phyloP scores from a whole-genome alignment of 35 echinoderm and acorn worm species.

The Lytechinus pictus region DNA sequence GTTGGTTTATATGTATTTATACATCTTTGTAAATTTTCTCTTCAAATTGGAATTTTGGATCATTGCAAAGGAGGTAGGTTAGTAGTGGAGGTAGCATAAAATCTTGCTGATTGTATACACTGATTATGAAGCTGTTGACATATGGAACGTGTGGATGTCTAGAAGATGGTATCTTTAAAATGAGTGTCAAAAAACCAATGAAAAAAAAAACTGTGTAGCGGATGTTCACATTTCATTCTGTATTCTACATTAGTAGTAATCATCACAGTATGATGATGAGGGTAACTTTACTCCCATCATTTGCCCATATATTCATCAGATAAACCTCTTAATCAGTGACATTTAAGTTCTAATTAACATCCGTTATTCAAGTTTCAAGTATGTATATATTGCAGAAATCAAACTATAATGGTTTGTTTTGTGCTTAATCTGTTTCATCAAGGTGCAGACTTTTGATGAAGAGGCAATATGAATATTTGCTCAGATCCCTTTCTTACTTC shows the following conservation, averaged over 20 bases:
- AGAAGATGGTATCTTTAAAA: background rate
- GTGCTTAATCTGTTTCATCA: background rate
- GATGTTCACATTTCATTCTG: background rate
- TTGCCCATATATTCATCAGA: background rate
- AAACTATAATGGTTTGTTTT: background rate
- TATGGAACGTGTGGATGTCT: background rate
- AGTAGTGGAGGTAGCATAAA: background rate
- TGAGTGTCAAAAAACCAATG: background rate
- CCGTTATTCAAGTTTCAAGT: background rate
- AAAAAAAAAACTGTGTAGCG: background rate
- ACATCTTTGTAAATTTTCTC: background rate
- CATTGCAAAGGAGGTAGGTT: background rate
- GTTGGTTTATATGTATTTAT: too few species aligned
- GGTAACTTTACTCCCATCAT: background rate
- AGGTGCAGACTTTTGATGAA: background rate
- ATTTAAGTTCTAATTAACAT: background rate
- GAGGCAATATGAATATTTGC: background rate
- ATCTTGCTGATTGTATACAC: background rate
- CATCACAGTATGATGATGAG: background rate
- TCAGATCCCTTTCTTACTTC: background rate
- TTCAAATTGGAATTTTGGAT: background rate
- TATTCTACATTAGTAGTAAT: background rate
- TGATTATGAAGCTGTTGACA: background rate
- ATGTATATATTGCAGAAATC: background rate
- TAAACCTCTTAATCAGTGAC: conserved; percentile 3